Evolutionary conservation across 2,797 vertebrate species (phyloP).

Genomic region (Acipenser ruthenus): DNA sequence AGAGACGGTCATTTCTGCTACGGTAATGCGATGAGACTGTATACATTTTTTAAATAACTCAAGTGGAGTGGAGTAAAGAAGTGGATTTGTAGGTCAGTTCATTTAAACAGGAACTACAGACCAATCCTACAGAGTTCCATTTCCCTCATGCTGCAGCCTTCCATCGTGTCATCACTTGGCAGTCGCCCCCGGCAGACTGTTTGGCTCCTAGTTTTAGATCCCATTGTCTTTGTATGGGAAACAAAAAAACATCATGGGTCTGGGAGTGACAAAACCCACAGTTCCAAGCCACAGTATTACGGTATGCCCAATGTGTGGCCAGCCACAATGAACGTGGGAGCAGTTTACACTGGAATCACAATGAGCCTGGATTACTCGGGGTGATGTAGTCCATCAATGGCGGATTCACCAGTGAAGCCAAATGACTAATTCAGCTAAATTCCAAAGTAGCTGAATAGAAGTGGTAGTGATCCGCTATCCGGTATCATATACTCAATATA

Average conservation of each 20-base stretch:
- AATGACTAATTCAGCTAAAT: slow-evolving; percentile 47
- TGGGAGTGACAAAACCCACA: slow-evolving; percentile 21
- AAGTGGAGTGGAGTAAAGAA: not conserved
- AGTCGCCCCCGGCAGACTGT: not conserved
- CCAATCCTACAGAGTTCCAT: not conserved
- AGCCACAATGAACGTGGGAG: slow-evolving; percentile 27
- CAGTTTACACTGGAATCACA: slow-evolving; percentile 31
- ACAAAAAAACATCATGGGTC: not conserved
- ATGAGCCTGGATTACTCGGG: slow-evolving; percentile 24
- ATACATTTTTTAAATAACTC: too few species aligned
- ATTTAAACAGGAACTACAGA: not conserved
- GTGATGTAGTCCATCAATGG: slow-evolving; percentile 23
- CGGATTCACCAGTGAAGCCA: slow-evolving; percentile 33
- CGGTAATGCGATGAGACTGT: too few species aligned
- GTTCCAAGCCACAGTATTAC: slow-evolving; percentile 38
- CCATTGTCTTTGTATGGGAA: not conserved
- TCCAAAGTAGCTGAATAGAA: slow-evolving; percentile 28
- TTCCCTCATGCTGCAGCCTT: not conserved
- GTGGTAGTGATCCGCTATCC: not conserved
- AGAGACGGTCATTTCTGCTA: too few species aligned
- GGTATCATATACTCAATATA: slow-evolving; percentile 1
- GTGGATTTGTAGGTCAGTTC: slow-evolving; percentile 6
- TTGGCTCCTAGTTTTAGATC: not conserved
- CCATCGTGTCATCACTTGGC: not conserved
- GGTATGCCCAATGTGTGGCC: slow-evolving; percentile 20